Evolutionary conservation across 2,113 vertebrate species (phyloP).

Genomic region (Erythrocercus mccallii): DNA sequence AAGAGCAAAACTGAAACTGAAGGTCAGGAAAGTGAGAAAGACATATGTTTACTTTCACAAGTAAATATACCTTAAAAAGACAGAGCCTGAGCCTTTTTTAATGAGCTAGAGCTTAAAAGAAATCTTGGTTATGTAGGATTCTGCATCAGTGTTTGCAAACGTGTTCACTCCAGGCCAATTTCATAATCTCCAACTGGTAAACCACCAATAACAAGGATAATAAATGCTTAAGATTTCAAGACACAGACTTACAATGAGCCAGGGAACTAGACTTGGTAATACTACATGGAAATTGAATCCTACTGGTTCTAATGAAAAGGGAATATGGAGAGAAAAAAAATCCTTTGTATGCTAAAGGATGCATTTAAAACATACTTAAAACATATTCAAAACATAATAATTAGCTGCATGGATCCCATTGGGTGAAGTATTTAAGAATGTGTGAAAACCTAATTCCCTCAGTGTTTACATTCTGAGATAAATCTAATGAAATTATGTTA

Average conservation of each 20-base stretch:
- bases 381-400: not conserved
- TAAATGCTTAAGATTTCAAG: not conserved
- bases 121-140: not conserved
- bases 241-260: not conserved
- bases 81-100: not conserved
- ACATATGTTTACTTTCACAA: not conserved
- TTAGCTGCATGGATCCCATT: not conserved
- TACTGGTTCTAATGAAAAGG: not conserved
- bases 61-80: not conserved
- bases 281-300: not conserved
- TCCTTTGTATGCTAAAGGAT: not conserved
- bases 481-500: not conserved
- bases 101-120: not conserved
- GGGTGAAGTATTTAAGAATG: not conserved
- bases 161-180: not conserved
- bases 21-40: not conserved
- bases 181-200: not conserved
- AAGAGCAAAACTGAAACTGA: not conserved
- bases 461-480: not conserved
- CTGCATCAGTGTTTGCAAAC: not conserved
- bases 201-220: not conserved
- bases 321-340: not conserved
- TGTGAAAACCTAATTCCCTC: not conserved
- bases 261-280: not conserved
- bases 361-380: not conserved